Evolutionary conservation across 2,888 invertebrate species (phyloP).

Genomic region (Agrochola lychnidis): DNA sequence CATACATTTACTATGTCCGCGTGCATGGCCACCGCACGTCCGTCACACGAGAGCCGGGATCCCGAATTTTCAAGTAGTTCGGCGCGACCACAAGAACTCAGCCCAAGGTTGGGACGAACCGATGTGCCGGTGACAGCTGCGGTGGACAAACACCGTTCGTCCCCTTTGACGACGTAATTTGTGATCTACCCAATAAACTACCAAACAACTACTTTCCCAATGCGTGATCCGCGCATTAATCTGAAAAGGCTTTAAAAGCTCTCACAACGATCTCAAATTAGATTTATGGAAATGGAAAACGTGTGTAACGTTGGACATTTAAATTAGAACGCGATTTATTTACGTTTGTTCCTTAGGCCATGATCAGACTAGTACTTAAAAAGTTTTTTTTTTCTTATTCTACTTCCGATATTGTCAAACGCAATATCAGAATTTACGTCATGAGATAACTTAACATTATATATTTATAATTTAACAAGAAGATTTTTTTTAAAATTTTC

Average conservation of each 20-base stretch:
- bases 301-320: slow-evolving; percentile 1
- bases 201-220: neutral
- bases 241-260: neutral
- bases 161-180: neutral
- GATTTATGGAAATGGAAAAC: neutral
- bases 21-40: too few species aligned
- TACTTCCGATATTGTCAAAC: neutral
- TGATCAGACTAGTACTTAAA: neutral
- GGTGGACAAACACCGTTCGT: too few species aligned
- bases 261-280: neutral
- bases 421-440: neutral
- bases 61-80: too few species aligned
- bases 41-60: too few species aligned
- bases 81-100: too few species aligned
- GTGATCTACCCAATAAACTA: neutral
- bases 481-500: too few species aligned
- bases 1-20: too few species aligned
- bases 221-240: neutral
- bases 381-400: neutral
- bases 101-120: too few species aligned
- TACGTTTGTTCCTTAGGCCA: neutral
- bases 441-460: too few species aligned
- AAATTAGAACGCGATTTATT: neutral
- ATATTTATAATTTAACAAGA: too few species aligned
- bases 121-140: too few species aligned